Conservation (phyloP, 2,888 invertebrate genomes). For the Mesodorylaimus sp. region DNA sequence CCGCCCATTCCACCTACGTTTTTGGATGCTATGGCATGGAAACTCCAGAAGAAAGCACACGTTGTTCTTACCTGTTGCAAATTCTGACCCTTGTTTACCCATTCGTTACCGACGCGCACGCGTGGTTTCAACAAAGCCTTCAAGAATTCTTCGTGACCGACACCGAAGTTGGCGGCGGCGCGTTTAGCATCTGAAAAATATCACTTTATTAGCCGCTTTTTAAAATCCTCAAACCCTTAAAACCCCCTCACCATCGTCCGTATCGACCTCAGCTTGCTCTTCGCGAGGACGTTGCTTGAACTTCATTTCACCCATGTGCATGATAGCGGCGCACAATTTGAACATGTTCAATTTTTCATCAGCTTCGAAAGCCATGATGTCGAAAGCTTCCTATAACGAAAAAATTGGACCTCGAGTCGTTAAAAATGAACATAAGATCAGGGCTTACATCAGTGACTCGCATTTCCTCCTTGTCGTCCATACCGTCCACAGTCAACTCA, state of each 20-base stretch:
- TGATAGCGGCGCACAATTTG: conserved; percentile 90
- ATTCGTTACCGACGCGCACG: conserved; percentile 36
- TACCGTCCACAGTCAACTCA: conserved; percentile 72
- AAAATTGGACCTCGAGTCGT: no score
- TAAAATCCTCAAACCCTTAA: no score
- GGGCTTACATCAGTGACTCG: conserved; percentile 26
- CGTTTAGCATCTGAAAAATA: conserved; percentile 13
- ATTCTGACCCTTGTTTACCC: conserved; percentile 37
- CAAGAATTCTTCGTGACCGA: conserved; percentile 15
- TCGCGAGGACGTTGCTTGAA: conserved; percentile 99
- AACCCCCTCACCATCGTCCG: conserved; percentile 1
- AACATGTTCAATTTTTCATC: conserved; percentile 91
- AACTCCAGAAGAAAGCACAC: no score
- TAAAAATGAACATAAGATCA: no score
- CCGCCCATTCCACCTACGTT: conserved; percentile 34
- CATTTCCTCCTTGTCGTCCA: conserved; percentile 89
- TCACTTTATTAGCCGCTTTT: no score
- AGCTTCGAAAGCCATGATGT: conserved; percentile 86
- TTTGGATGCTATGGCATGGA: no score
- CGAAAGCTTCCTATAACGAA: conserved; percentile 83
- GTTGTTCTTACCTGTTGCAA: conserved; percentile 36
- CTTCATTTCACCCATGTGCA: conserved; percentile 99
- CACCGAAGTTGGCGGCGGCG: conserved; percentile 3
- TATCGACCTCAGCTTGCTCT: conserved; percentile 69
- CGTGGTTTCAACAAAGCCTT: conserved; percentile 34